phyloP scores from a whole-genome alignment of 2,888 invertebrate species.

The Athalia cordata region DNA sequence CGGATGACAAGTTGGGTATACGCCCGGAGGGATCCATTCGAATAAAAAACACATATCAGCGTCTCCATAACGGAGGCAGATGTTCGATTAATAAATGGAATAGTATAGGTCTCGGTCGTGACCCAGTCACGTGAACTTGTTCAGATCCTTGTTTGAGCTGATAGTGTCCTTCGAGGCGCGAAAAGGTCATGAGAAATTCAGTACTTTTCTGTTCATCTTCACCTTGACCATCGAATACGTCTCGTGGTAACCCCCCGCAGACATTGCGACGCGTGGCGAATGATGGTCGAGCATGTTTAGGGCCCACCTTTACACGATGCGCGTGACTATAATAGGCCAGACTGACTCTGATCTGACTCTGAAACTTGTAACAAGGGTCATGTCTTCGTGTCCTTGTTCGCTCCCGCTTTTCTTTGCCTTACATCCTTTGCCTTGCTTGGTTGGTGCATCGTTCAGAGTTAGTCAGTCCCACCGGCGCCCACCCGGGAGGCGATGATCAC shows the following conservation, averaged over 20 bases:
- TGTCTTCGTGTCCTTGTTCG: neutral
- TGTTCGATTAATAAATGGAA: neutral
- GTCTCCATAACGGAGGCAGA: slow-evolving; percentile 5
- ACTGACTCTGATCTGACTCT: neutral
- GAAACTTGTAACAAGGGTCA: slow-evolving; percentile 7
- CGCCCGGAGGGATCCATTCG: neutral
- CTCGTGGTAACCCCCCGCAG: neutral
- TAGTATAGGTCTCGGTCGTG: slow-evolving; percentile 1
- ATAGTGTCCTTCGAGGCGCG: neutral
- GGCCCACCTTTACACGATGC: neutral
- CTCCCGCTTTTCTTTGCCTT: no score
- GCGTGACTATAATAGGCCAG: slow-evolving; percentile 19
- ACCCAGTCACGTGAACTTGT: neutral
- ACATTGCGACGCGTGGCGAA: slow-evolving; percentile 6
- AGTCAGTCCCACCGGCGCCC: neutral
- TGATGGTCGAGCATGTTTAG: neutral
- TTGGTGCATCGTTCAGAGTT: no score
- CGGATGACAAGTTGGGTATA: slow-evolving; percentile 28
- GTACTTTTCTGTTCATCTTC: neutral
- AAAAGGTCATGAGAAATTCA: neutral
- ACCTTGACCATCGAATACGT: no score
- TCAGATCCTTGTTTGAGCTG: neutral
- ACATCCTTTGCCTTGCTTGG: no score
- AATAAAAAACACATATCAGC: neutral
- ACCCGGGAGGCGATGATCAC: slow-evolving; percentile 39